Base-by-base conservation (phyloP, 1,140 invertebrate species). In the Drosophila kepulauana region DNA sequence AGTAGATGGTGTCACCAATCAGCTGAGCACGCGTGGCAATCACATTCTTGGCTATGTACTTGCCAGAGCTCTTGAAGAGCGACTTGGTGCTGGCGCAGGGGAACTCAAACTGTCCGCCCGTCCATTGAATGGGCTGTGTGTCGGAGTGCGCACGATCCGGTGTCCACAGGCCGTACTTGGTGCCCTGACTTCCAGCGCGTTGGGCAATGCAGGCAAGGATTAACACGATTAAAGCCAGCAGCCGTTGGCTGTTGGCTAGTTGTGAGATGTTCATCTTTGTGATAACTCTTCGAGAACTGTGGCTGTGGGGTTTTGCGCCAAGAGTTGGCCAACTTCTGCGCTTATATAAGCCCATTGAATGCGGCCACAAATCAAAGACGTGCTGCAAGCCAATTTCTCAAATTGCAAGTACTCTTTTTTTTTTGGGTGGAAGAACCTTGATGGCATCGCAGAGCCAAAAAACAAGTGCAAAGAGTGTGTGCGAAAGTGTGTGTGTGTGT, bases 1-100 rank as follows among this genome's bases (percentile, higher is more conserved):
- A 58, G 61, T 94, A 93, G 4, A 94, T 93, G 10, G 93, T 93
- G 57, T 95, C 94, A 3, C 93, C 93, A 61, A 93, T 93, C 15
- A 95, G 93, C 69, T 94, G 94, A 0, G 91, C 93, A 15, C 95
- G 91, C 0, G 94, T 95, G 0, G 94, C 94, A 41, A 95, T 94
- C 10, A 94, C 89, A 76, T 95, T 95, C 71, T 95, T 94, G 38
- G 93, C 80, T 20, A 94, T 93, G 66, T 94, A 95, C 45, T 93
- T 92, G 1, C 94, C 94, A 0, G 93, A 93, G 41, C 91, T 93
- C 58, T 92, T 93, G 87, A 92, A 94, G 1, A 95, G 91, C 16
- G 93, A 93, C 67, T 94, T 94, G 13, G 94, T 94, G 15, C 92
- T 91, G 11, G 92, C 69, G 63, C 93, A 94, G 2, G 94, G 94